phyloP scores from a whole-genome alignment of 2,797 vertebrate species.

The Pempheris klunzingeri region DNA sequence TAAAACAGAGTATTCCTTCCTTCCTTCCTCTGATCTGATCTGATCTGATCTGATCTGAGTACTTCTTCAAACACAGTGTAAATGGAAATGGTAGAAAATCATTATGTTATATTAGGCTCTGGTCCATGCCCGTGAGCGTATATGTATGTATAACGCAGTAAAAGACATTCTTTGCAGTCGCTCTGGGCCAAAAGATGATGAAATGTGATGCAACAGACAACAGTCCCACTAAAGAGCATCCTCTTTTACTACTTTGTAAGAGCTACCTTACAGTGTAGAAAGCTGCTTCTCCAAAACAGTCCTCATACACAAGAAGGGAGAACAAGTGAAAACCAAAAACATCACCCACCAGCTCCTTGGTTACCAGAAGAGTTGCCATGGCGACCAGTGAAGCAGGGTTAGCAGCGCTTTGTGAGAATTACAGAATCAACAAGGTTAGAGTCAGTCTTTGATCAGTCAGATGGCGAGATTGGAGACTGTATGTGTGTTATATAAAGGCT shows the following conservation, averaged over 20 bases:
- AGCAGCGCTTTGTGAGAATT: conserved; percentile 43
- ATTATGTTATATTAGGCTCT: not conserved
- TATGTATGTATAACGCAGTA: not conserved
- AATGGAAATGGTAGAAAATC: no score
- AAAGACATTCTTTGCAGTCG: not conserved
- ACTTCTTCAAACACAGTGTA: not conserved
- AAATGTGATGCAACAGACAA: conserved; percentile 21
- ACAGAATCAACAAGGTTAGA: conserved; percentile 44
- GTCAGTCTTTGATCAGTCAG: conserved; percentile 17
- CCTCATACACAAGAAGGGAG: conserved; percentile 9
- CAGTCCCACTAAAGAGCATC: not conserved
- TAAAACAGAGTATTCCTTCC: no score
- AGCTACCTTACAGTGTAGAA: not conserved
- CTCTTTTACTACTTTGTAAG: not conserved
- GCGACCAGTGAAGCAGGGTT: conserved; percentile 62
- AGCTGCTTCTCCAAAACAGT: conserved; percentile 22
- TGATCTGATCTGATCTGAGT: no score
- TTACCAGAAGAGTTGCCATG: conserved; percentile 62
- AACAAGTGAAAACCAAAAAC: conserved; percentile 33
- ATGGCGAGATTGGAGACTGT: not conserved
- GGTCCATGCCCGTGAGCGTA: not conserved
- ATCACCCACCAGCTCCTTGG: conserved; percentile 56
- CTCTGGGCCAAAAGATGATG: conserved; percentile 17
- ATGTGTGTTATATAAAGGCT: conserved; percentile 23
- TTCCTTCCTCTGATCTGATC: no score